These are phyloP conservation scores for Rallus limicola DNA, from an alignment of 2,113 vertebrate genomes.

Conservation along the genomic window DNA sequence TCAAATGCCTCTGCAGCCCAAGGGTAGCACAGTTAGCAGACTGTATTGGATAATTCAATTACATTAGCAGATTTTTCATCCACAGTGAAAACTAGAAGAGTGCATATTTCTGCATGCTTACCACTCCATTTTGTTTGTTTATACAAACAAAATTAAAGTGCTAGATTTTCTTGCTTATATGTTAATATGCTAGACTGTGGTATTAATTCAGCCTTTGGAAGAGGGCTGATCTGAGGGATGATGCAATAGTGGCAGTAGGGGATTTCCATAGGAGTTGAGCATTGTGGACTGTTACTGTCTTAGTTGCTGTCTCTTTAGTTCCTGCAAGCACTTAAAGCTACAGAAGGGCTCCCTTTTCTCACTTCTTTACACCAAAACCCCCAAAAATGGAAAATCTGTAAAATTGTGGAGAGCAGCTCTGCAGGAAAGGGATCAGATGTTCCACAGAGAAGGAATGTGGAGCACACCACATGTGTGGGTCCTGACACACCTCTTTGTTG, in stretches of 20 bases:
- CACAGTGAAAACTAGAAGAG: not conserved
- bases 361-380: not conserved
- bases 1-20: not conserved
- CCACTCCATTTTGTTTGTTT: not conserved
- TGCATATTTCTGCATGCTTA: not conserved
- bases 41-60: not conserved
- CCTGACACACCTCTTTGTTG: not conserved
- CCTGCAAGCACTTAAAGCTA: not conserved
- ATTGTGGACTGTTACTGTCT: not conserved
- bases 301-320: not conserved
- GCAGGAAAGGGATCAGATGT: not conserved
- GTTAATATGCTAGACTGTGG: not conserved
- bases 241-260: not conserved
- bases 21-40: not conserved
- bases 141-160: not conserved
- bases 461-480: accelerated
- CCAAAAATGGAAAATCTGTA: not conserved
- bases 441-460: accelerated
- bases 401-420: not conserved
- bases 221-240: not conserved
- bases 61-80: not conserved
- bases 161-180: not conserved
- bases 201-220: not conserved
- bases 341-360: not conserved
- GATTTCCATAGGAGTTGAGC: not conserved